phyloP scores from a whole-genome alignment of 2,888 invertebrate genomes.

The Aphrophora alni region DNA sequence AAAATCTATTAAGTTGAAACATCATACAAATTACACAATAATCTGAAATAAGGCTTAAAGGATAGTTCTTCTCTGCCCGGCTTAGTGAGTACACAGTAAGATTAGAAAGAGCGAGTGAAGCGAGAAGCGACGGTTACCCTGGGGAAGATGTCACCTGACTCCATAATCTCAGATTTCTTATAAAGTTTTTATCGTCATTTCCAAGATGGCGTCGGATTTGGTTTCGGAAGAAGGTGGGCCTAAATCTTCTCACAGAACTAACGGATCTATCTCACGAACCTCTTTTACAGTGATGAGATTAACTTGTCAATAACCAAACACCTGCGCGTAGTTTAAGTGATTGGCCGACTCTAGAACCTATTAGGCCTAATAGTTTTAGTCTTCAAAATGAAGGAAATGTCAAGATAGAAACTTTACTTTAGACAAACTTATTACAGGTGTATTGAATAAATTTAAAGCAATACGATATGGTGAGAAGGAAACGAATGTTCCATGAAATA shows the following conservation, averaged over 20 bases:
- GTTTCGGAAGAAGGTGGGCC: slow-evolving; percentile 32
- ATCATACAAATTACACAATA: no score
- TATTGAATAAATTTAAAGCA: no score
- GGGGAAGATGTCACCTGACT: slow-evolving; percentile 30
- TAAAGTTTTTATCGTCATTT: slow-evolving; percentile 26
- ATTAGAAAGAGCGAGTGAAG: background rate
- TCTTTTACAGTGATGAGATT: slow-evolving; percentile 15
- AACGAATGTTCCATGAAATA: no score
- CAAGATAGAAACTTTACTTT: background rate
- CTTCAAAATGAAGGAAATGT: background rate
- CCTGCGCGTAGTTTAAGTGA: slow-evolving; percentile 14
- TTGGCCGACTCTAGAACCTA: background rate
- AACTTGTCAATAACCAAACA: slow-evolving; percentile 36
- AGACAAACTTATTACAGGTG: no score
- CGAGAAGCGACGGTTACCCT: background rate
- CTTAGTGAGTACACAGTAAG: background rate
- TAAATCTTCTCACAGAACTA: slow-evolving; percentile 19
- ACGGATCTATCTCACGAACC: background rate
- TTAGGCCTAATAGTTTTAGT: background rate
- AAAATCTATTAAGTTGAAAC: no score
- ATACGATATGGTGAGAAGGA: no score
- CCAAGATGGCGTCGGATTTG: slow-evolving; percentile 39
- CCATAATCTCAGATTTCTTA: slow-evolving; percentile 6
- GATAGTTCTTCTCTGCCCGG: background rate
- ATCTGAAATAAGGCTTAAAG: no score